phyloP scores from a whole-genome alignment of 2,797 vertebrate species.

The Buphagus erythrorhynchus region DNA sequence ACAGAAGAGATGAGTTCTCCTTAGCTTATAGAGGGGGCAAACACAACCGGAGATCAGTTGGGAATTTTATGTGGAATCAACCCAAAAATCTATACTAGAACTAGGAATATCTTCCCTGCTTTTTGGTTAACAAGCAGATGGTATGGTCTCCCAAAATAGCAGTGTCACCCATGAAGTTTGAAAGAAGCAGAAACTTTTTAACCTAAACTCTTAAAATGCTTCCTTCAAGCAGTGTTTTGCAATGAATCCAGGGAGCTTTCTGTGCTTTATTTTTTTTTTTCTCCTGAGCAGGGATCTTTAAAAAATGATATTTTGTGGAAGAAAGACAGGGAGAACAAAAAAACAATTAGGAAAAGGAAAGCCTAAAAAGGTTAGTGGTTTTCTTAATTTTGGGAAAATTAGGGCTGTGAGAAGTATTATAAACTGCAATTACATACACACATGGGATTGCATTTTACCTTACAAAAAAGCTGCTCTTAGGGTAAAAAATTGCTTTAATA shows the following conservation, averaged over 20 bases:
- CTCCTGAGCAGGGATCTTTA: not conserved
- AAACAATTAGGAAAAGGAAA: constrained; percentile 40
- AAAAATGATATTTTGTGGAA: not conserved
- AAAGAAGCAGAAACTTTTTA: constrained; percentile 65
- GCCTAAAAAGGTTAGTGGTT: constrained; percentile 11
- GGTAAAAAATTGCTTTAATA: constrained; percentile 76
- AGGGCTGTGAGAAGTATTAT: constrained; percentile 33
- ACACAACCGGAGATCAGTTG: fast-evolving
- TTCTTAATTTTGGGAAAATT: constrained; percentile 53
- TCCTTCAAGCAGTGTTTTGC: constrained; percentile 8
- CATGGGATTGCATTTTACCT: constrained; percentile 61
- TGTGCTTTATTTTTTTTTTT: not conserved
- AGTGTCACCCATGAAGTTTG: constrained; percentile 50
- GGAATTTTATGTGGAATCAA: constrained; percentile 25
- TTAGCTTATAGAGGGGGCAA: not conserved
- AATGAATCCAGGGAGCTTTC: not conserved
- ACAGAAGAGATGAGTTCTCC: not conserved
- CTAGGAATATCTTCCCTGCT: constrained; percentile 43
- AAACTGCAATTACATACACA: constrained; percentile 47
- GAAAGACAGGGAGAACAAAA: constrained; percentile 15
- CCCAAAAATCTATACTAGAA: constrained; percentile 25
- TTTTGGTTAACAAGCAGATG: constrained; percentile 63
- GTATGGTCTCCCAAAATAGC: constrained; percentile 57
- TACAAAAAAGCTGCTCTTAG: constrained; percentile 55
- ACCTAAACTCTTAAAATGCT: constrained; percentile 54